These are phyloP conservation scores for Hyppa rectilinea DNA, from an alignment of 2,888 invertebrate species.

Conservation along the genomic window DNA sequence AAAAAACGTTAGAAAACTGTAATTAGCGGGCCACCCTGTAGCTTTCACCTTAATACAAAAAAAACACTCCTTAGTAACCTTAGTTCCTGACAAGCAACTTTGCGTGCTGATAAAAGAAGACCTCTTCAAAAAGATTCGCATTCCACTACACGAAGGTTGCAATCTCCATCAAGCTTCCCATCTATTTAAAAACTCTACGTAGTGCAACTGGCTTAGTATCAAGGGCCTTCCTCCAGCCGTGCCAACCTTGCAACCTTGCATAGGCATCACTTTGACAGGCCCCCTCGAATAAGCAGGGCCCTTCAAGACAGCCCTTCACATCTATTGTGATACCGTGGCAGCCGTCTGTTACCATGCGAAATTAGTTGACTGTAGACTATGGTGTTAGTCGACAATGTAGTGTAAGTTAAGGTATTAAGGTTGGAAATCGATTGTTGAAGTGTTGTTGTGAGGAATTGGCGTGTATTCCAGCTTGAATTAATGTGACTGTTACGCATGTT, in stretches of 20 bases:
- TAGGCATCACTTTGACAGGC: conserved; percentile 62
- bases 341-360: conserved; percentile 51
- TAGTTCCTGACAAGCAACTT: neutral
- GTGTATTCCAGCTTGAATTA: conserved; percentile 38
- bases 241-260: conserved; percentile 58
- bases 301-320: conserved; percentile 50
- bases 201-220: conserved; percentile 46
- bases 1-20: too few species aligned
- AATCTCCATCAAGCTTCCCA: conserved; percentile 53
- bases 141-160: conserved; percentile 14
- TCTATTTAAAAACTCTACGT: conserved; percentile 47
- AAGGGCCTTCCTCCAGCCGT: conserved; percentile 47
- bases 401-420: neutral
- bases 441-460: conserved; percentile 7
- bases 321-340: conserved; percentile 61
- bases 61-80: neutral
- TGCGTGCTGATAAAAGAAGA: conserved; percentile 4
- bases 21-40: too few species aligned
- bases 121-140: conserved; percentile 41
- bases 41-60: neutral
- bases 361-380: neutral
- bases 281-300: conserved; percentile 60
- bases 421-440: neutral
- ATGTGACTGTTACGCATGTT: conserved; percentile 4
- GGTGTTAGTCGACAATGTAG: conserved; percentile 7